Percentiles rank a stretch among this genome's conserved stretches.
These are phyloP conservation scores for Sylvilagus bachmani DNA, from an alignment of 2,113 vertebrate genomes.

Conservation along the genomic window DNA sequence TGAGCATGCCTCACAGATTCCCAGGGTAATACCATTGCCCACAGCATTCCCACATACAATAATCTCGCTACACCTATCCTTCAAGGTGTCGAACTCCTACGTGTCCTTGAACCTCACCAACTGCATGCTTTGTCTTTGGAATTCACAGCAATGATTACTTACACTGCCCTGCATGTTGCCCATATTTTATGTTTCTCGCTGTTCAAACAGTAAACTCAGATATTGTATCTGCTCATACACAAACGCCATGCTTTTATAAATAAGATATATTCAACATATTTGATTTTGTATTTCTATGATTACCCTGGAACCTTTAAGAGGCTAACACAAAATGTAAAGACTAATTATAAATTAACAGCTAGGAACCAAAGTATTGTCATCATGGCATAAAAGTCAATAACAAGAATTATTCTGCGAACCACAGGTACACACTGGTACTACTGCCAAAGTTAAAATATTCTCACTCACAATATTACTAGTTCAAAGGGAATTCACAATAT, in stretches of 20 bases:
- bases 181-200: neutral
- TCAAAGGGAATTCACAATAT: neutral
- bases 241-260: slow-evolving; percentile 4
- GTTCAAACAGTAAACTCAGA: neutral
- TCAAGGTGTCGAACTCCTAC: neutral
- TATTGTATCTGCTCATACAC: neutral
- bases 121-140: neutral
- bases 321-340: slow-evolving; percentile 21
- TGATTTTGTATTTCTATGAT: slow-evolving; percentile 34
- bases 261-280: neutral
- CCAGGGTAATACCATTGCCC: neutral
- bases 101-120: neutral
- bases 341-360: slow-evolving; percentile 21
- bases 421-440: neutral
- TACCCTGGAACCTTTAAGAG: neutral
- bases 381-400: neutral
- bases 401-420: slow-evolving; percentile 7
- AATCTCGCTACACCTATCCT: neutral
- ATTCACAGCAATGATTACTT: neutral
- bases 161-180: neutral
- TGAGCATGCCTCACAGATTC: neutral
- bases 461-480: neutral
- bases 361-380: neutral
- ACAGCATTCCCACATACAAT: neutral
- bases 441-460: slow-evolving; percentile 22